Percentiles rank a stretch among this genome's conserved stretches.
Evolutionary conservation across 2,797 vertebrate genomes (phyloP).

Genomic region (Paedocypris micromegethes): DNA sequence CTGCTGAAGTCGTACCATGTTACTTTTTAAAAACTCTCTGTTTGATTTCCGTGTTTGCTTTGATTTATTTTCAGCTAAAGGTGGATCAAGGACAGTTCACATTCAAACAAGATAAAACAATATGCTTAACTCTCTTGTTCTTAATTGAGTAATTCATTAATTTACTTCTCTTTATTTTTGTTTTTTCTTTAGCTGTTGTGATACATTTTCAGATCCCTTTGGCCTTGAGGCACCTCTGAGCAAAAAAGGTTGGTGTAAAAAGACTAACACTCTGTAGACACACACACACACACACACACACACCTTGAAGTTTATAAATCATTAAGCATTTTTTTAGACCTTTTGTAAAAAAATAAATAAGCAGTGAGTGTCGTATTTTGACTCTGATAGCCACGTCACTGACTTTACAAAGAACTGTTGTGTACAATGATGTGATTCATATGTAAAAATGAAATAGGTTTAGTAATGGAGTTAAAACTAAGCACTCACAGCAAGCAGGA

Average conservation of each 20-base stretch:
- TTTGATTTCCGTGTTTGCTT: not conserved
- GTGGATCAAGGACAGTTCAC: slow-evolving; percentile 13
- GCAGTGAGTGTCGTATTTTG: no score
- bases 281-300: slow-evolving; percentile 40
- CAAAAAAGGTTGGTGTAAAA: slow-evolving; percentile 44
- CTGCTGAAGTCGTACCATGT: no score
- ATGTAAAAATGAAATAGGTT: no score
- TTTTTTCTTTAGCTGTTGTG: slow-evolving; percentile 38
- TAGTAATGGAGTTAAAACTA: no score
- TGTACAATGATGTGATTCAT: no score
- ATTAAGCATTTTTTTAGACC: slow-evolving; percentile 27
- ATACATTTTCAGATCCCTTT: slow-evolving; percentile 36
- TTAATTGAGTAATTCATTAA: no score
- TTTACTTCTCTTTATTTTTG: not conserved
- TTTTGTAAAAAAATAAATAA: slow-evolving; percentile 30
- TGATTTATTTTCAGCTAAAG: slow-evolving; percentile 5
- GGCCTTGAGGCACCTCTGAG: slow-evolving; percentile 51
- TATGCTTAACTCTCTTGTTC: no score
- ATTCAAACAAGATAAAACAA: no score
- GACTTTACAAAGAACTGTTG: no score
- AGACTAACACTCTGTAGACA: slow-evolving; percentile 13
- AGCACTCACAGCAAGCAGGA: no score
- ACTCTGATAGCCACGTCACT: no score
- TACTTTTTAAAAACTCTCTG: no score
- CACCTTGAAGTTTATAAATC: slow-evolving; percentile 42